Base-by-base conservation (phyloP, 2,113 vertebrate species). In the Seriola quinqueradiata region DNA sequence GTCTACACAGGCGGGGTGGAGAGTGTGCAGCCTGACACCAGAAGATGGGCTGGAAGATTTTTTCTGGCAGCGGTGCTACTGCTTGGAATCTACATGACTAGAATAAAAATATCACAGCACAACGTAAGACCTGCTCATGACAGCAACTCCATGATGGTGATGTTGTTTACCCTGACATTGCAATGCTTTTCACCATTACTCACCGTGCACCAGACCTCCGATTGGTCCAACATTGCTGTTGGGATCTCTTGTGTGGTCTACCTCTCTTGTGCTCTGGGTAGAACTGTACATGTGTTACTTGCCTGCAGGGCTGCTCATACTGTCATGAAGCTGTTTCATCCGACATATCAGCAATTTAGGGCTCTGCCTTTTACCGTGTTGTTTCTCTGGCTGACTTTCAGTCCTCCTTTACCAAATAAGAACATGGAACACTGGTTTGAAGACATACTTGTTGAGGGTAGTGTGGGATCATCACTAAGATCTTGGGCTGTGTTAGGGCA, bases 231-330 rank as follows among this genome's bases (percentile, higher is more conserved):
- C 34, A 80, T 84, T 46, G 73, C 59, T 4, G 83, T 91, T 12
- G 73, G 83, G 16, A 85, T 94, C 50, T 90, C 84, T 55, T 79
- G 91, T 40, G 84, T 76, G 4, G 46, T 92, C 40, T 91, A 73
- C n/a, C 83, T 95, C 60, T 89, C 84, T 32, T 94, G 67, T 81
- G 80, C 87, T 80, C 58, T 93, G 52, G 79, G 89, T 17, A 93
- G 81, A 89, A 92, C 87, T 50, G 60, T 89, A 19, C 84, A 88
- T 42, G 85, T 94, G 48, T 86, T 90, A 52, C 82, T 94, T 54
- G 84, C 75, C 52, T 92, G 86, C 67, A 93, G 82, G 54, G 80
- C 85, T 54, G 85, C 89, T 55, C 66, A 83, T 28, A 75, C 80
- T 54, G 38, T 92, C 40, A 87, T 93, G 34, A 94, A 89, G 82